Evolutionary conservation across 1,140 invertebrate species (phyloP).

Genomic region (Hylyphantes graminicola): DNA sequence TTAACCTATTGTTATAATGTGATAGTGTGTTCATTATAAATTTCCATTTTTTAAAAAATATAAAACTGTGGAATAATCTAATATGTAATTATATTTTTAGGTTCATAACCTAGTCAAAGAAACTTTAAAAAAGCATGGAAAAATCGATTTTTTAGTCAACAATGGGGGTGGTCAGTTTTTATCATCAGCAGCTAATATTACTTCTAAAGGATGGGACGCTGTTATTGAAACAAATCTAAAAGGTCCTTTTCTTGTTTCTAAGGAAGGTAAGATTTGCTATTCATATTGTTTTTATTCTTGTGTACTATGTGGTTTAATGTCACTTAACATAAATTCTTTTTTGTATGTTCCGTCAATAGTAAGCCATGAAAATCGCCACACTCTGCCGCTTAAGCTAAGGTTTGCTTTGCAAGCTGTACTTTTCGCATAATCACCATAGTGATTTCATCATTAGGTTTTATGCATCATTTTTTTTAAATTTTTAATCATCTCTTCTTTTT

Average conservation of each 20-base stretch:
- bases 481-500: too few relatives aligned
- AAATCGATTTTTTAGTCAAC: slow-evolving; percentile 71
- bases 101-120: slow-evolving; percentile 66
- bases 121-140: slow-evolving; percentile 67
- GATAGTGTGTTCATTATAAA: too few relatives aligned
- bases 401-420: too few relatives aligned
- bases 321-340: not conserved
- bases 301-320: not conserved
- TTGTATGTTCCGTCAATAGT: not conserved
- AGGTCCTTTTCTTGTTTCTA: slow-evolving; percentile 70
- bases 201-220: slow-evolving; percentile 72
- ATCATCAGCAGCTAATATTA: slow-evolving; percentile 66
- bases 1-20: too few relatives aligned
- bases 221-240: slow-evolving; percentile 73
- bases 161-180: slow-evolving; percentile 73
- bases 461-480: too few relatives aligned
- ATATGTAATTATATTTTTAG: slow-evolving; percentile 59
- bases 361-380: too few relatives aligned
- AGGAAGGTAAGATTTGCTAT: slow-evolving; percentile 67
- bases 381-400: too few relatives aligned
- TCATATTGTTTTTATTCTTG: not conserved
- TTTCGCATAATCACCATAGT: too few relatives aligned
- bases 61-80: too few relatives aligned
- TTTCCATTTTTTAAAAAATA: too few relatives aligned
- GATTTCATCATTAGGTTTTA: too few relatives aligned